Base-by-base conservation (phyloP, 2,888 invertebrate species). In the Matsumyia berberina region DNA sequence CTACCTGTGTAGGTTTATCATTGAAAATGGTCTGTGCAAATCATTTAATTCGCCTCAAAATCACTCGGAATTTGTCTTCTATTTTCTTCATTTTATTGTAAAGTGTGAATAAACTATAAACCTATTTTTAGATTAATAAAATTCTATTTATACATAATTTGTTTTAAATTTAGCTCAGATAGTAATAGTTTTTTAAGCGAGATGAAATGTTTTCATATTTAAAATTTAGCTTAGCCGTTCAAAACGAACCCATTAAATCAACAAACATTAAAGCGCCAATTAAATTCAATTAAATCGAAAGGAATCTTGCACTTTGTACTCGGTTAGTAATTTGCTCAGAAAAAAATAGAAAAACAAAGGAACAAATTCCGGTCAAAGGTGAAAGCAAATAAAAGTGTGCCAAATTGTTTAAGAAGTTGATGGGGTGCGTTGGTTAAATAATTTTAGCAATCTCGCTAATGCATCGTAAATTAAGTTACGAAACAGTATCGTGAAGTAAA, bases 271-370 rank as follows among this genome's bases (percentile, higher is more conserved):
- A 44, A 55, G 55, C 55, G 55, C 55, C 44, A 69, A 57, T 9
- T 9, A 44, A 55, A 12, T 67, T 44, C 42, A 69, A 69, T 9
- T 6, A 7, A 42, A 33, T 9, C 9, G n/a, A 24, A 69, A 55
- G 12, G 33, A 44, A 69, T 55, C 19, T 12, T 55, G 55, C 19
- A 69, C 69, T 69, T 69, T 69, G 69, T 55, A 69, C 69, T 15
- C 42, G 9, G n/a, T 55, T 6, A 3, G 8, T 42, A 15, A 42
- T 39, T 39, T 39, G 39, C 5, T 15, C 24, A 24, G 24, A 24
- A 4, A 24, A 15, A 8, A 15, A 15, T 12, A 42, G 0, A 15
- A 42, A 15, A 42, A 12, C 6, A 7, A n/a, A 12, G 9, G 5
- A 19, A 8, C 7, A 24, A 46, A 49, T 46, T 9, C 24, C 11